These are phyloP conservation scores for Gymnosoma rotundatum DNA, from an alignment of 2,888 invertebrate genomes.

Conservation along the genomic window DNA sequence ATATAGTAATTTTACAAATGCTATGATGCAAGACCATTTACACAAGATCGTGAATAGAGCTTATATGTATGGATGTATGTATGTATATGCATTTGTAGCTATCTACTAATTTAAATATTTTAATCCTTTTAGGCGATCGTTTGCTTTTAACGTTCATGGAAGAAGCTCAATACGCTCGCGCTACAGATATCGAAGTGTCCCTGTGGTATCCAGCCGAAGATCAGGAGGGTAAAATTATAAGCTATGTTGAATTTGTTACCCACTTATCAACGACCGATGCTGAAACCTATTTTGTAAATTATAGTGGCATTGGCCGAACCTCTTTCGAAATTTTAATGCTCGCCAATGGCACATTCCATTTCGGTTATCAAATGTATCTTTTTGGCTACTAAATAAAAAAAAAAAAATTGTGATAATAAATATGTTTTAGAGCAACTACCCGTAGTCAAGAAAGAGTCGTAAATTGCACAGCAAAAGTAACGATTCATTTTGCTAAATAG, in stretches of 20 bases:
- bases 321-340: slow-evolving; percentile 75
- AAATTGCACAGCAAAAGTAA: too few species aligned
- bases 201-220: slow-evolving; percentile 76
- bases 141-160: slow-evolving; percentile 75
- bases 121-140: slow-evolving; percentile 76
- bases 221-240: slow-evolving; percentile 71
- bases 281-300: slow-evolving; percentile 73
- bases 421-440: too few species aligned
- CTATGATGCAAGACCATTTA: too few species aligned
- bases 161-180: slow-evolving; percentile 74
- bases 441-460: too few species aligned
- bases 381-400: slow-evolving; percentile 78
- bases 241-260: slow-evolving; percentile 76
- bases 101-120: background rate
- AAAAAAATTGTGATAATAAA: background rate
- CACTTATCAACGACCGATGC: slow-evolving; percentile 76
- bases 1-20: too few species aligned
- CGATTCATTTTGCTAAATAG: too few species aligned
- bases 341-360: slow-evolving; percentile 75
- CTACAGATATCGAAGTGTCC: slow-evolving; percentile 75
- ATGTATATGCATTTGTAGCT: background rate
- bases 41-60: too few species aligned
- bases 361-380: slow-evolving; percentile 77
- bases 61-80: too few species aligned
- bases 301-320: slow-evolving; percentile 76